These are phyloP conservation scores for Nothoprocta pentlandii DNA, from an alignment of 2,113 vertebrate genomes.

Conservation along the genomic window DNA sequence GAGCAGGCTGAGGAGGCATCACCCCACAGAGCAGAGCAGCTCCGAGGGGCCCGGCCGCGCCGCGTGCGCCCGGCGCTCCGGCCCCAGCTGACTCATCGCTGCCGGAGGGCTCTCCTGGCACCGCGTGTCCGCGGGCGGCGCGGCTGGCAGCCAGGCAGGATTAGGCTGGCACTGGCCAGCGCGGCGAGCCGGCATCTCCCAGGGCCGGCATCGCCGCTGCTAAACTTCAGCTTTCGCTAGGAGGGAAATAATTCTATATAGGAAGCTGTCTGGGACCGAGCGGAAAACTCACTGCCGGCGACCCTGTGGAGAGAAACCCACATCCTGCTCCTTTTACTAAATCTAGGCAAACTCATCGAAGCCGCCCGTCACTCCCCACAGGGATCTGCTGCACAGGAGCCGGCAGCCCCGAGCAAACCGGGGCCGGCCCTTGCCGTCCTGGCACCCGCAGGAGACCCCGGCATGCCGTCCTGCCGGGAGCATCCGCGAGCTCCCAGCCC, in stretches of 20 bases:
- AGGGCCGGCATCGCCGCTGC: neutral
- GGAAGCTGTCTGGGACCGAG: neutral
- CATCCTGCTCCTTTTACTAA: constrained; percentile 39
- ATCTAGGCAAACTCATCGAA: constrained; percentile 63
- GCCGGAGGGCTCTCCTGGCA: too few species aligned
- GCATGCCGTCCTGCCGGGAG: neutral
- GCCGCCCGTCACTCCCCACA: constrained; percentile 8
- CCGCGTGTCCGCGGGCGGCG: too few species aligned
- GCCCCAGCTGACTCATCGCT: too few species aligned
- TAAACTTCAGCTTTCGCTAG: constrained; percentile 2
- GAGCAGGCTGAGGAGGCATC: too few species aligned
- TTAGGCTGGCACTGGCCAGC: constrained; percentile 27
- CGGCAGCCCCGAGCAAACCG: constrained; percentile 21
- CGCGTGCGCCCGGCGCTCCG: too few species aligned
- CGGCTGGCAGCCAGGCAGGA: neutral
- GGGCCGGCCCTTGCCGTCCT: neutral
- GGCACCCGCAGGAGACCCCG: constrained; percentile 41
- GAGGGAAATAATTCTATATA: neutral
- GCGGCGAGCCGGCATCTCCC: neutral
- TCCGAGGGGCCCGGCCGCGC: too few species aligned
- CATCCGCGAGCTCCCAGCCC: neutral
- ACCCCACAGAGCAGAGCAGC: too few species aligned
- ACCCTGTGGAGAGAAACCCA: too few species aligned
- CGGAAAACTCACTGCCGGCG: neutral
- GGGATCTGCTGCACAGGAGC: constrained; percentile 43